Base-by-base conservation (phyloP, 1,140 invertebrate genomes). In the Drosophila athabasca region DNA sequence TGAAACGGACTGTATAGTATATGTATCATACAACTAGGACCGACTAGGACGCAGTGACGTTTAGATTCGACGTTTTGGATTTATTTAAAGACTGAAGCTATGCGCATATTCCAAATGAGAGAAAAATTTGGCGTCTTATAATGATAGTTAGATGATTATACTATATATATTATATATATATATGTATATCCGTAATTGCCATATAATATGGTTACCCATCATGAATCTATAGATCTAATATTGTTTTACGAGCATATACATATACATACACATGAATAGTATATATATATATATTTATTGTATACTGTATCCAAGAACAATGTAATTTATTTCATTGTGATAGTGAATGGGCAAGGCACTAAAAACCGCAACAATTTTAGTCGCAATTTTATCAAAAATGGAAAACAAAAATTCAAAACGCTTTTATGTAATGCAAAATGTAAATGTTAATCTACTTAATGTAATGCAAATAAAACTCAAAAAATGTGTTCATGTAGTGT, bases 261-360 rank as follows among this genome's bases (percentile, higher is more conserved):
- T 55, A 43, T 48, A 64, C 62, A 26, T 26, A 19, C 24, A 26
- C 24, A 26, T 26, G 24, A 26, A 26, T 26, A 26, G 24, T 26
- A 26, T 52, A 64, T 67, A 78, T 48, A 69, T 61, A 73, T 64
- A 83, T 61, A 79, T 48, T 54, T 74, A 79, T 46, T 69, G 54
- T 75, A 75, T 65, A 82, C 50, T 66, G 62, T 79, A 73, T 68
- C 45, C 52, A 15, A 44, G 26, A 78, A 82, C 82, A 87, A 85
- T 85, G 83, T 81, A 77, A 68, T 85, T 84, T 77, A 88, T 77
- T 67, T 76, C 83, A 85, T 81, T 87, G 81, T 85, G 81, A 85
- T 88, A 77, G 77, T 76, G 54, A 72, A 67, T 58, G 35, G 53
- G 60, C 60, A 85, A 39, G 57, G 77, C 72, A 88, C 76, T 85